Conservation (phyloP, 1,140 invertebrate genomes). For the Acromyrmex echinatior region DNA sequence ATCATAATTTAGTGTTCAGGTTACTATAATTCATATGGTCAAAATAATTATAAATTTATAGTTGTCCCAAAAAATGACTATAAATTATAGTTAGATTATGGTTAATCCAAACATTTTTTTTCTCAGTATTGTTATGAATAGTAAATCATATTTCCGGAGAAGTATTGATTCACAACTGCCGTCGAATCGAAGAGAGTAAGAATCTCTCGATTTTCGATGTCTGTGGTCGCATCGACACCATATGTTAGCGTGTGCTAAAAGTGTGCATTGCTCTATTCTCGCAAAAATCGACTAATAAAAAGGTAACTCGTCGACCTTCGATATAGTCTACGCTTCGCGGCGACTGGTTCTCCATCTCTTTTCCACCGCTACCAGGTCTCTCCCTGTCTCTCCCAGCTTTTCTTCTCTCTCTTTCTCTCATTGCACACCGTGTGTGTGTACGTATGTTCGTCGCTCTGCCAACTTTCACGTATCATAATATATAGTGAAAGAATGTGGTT, state of each 20-base stretch:
- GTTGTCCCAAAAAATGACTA: too few relatives aligned
- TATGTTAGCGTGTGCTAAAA: constrained; percentile 76
- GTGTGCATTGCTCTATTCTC: constrained; percentile 72
- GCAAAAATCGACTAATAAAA: constrained; percentile 80
- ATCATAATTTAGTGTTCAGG: too few relatives aligned
- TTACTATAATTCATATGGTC: too few relatives aligned
- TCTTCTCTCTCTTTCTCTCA: constrained; percentile 45
- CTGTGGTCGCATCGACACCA: constrained; percentile 68
- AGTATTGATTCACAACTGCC: constrained; percentile 45
- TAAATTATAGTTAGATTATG: too few relatives aligned
- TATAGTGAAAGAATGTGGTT: constrained; percentile 85
- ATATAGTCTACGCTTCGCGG: constrained; percentile 78
- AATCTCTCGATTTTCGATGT: constrained; percentile 64
- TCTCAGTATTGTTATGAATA: neutral
- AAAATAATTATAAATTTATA: too few relatives aligned
- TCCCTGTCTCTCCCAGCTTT: constrained; percentile 2
- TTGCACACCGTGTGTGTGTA: constrained; percentile 10
- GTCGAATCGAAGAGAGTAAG: constrained; percentile 55
- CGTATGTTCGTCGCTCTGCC: constrained; percentile 69
- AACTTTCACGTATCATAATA: constrained; percentile 86
- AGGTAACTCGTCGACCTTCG: constrained; percentile 84
- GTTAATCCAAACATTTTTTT: too few relatives aligned
- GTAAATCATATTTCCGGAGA: constrained; percentile 7
- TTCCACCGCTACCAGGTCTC: constrained; percentile 16
- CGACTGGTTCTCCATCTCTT: constrained; percentile 68